These are phyloP conservation scores for Heliconius sara DNA, from an alignment of 2,888 invertebrate species.

Conservation along the genomic window DNA sequence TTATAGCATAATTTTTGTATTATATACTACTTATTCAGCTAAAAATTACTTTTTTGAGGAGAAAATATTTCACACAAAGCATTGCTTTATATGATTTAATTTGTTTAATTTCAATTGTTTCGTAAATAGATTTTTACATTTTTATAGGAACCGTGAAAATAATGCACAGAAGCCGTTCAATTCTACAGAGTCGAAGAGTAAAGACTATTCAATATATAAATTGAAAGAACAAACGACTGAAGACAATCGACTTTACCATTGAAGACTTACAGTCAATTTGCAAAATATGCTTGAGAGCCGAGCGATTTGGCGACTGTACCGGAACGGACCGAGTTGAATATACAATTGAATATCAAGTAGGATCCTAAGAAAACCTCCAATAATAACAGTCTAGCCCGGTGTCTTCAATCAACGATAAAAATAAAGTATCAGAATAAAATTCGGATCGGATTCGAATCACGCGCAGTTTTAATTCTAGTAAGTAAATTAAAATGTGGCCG, in stretches of 20 bases:
- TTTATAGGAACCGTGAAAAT: constrained; percentile 31
- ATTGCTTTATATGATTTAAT: not conserved
- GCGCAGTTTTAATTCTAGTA: constrained; percentile 81
- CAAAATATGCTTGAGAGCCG: constrained; percentile 62
- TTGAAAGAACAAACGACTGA: constrained; percentile 63
- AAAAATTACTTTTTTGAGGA: not conserved
- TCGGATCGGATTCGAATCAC: constrained; percentile 77
- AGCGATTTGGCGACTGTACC: constrained; percentile 56
- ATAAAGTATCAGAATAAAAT: constrained; percentile 72
- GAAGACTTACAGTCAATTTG: constrained; percentile 66
- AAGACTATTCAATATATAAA: constrained; percentile 48
- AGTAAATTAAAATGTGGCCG: constrained; percentile 83
- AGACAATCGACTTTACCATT: constrained; percentile 63
- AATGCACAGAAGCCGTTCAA: constrained; percentile 39
- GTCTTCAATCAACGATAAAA: constrained; percentile 81
- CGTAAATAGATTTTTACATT: constrained; percentile 31
- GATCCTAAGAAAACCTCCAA: constrained; percentile 54
- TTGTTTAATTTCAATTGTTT: constrained; percentile 6
- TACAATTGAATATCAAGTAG: constrained; percentile 58
- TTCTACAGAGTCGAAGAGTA: constrained; percentile 29
- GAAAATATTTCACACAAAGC: not conserved
- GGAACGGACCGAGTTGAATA: constrained; percentile 54
- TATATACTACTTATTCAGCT: not conserved
- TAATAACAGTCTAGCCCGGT: constrained; percentile 61
- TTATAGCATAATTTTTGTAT: constrained; percentile 8